These are phyloP conservation scores for Vanacampus margaritifer DNA, from an alignment of 2,113 vertebrate genomes.

Conservation along the genomic window DNA sequence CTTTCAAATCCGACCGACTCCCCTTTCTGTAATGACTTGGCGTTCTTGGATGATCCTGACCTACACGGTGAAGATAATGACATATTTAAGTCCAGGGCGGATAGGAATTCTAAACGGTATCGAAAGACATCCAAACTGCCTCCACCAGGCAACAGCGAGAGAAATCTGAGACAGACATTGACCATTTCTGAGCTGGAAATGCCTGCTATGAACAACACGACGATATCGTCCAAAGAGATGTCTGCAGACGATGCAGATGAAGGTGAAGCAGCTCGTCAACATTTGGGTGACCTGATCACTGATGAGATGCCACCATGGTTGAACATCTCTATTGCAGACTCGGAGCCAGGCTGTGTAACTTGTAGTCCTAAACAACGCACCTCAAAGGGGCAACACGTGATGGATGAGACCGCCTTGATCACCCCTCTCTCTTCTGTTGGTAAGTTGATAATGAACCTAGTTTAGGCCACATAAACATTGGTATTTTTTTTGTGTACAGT, in stretches of 20 bases:
- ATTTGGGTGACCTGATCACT: constrained; percentile 27
- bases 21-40: background rate
- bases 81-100: background rate
- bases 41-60: background rate
- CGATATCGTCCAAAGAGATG: background rate
- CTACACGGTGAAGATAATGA: background rate
- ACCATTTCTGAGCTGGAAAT: constrained; percentile 9
- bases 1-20: background rate
- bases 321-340: constrained; percentile 1
- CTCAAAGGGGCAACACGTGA: background rate
- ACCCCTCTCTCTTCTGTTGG: constrained; percentile 29
- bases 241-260: background rate
- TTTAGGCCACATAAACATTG: background rate
- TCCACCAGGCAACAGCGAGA: background rate
- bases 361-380: constrained; percentile 18
- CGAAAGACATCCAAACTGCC: constrained; percentile 1
- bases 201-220: background rate
- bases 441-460: constrained; percentile 9
- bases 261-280: constrained; percentile 3
- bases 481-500: background rate
- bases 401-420: constrained; percentile 12
- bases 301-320: constrained; percentile 62
- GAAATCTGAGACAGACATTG: constrained; percentile 21
- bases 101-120: background rate
- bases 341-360: background rate